A percentile compares a stretch with the other conserved stretches of the same genome.
phyloP scores from a whole-genome alignment of 2,797 vertebrate genomes.

The Synaphobranchus kaupii region DNA sequence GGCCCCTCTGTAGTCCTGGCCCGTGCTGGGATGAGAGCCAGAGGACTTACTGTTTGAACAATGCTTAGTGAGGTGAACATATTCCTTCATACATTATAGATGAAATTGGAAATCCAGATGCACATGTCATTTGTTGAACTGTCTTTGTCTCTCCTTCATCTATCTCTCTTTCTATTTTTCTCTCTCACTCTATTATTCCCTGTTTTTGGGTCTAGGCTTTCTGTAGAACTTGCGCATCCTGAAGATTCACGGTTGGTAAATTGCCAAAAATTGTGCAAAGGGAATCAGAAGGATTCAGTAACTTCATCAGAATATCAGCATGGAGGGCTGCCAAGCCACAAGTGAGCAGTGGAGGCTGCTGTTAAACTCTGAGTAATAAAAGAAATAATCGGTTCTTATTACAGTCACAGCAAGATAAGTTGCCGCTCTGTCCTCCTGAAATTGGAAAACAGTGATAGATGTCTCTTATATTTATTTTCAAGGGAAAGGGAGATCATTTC shows the following conservation, averaged over 20 bases:
- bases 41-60: slow-evolving; percentile 28
- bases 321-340: slow-evolving; percentile 30
- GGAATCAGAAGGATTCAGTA: slow-evolving; percentile 37
- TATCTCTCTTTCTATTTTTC: slow-evolving; percentile 4
- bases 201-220: slow-evolving; percentile 42
- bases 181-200: not conserved
- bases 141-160: slow-evolving; percentile 10
- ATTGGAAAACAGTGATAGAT: slow-evolving; percentile 52
- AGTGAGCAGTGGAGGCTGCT: slow-evolving; percentile 38
- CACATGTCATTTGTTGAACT: slow-evolving; percentile 29
- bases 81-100: slow-evolving; percentile 49
- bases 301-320: slow-evolving; percentile 39
- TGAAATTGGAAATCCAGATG: slow-evolving; percentile 38
- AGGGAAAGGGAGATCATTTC: slow-evolving; percentile 15
- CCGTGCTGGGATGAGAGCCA: not conserved
- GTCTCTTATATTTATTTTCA: slow-evolving; percentile 45
- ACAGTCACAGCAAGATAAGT: slow-evolving; percentile 43
- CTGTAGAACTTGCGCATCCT: slow-evolving; percentile 39
- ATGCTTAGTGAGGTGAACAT: slow-evolving; percentile 2
- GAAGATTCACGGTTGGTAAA: slow-evolving; percentile 37
- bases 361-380: slow-evolving; percentile 50
- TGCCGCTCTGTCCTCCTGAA: slow-evolving; percentile 36
- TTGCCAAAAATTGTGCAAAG: slow-evolving; percentile 43
- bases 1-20: not conserved
- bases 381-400: slow-evolving; percentile 49